Conservation (phyloP, 2,888 invertebrate species). For the Xestia ashworthii region DNA sequence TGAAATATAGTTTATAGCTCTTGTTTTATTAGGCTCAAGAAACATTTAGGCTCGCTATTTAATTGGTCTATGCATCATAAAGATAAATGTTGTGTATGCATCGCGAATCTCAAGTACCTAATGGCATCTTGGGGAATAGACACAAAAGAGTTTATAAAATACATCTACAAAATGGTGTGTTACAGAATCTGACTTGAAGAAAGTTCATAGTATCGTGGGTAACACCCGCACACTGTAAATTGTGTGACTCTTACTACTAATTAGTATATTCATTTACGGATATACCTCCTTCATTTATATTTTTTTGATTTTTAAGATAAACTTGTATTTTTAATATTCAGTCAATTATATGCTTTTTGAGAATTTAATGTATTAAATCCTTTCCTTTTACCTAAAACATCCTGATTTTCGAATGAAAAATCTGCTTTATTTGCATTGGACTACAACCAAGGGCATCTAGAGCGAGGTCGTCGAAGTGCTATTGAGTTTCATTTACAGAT, state of each 20-base stretch:
- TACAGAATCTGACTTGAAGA: background rate
- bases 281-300: background rate
- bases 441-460: background rate
- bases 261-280: background rate
- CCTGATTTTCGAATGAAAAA: constrained; percentile 3
- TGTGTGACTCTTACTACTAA: background rate
- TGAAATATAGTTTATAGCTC: constrained; percentile 7
- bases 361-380: background rate
- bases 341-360: background rate
- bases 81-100: background rate
- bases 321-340: background rate
- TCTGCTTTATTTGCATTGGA: background rate
- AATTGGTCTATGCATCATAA: constrained; percentile 11
- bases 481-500: background rate
- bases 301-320: background rate
- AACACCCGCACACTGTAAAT: background rate
- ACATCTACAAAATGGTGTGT: background rate
- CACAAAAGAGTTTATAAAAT: background rate
- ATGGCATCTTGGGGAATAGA: background rate
- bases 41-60: constrained; percentile 16
- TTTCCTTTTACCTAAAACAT: background rate
- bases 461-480: background rate
- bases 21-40: constrained; percentile 10
- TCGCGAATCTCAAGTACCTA: background rate
- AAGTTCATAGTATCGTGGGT: background rate